Evolutionary conservation across 1,140 invertebrate species (phyloP).

Genomic region (Metaphire vulgaris): DNA sequence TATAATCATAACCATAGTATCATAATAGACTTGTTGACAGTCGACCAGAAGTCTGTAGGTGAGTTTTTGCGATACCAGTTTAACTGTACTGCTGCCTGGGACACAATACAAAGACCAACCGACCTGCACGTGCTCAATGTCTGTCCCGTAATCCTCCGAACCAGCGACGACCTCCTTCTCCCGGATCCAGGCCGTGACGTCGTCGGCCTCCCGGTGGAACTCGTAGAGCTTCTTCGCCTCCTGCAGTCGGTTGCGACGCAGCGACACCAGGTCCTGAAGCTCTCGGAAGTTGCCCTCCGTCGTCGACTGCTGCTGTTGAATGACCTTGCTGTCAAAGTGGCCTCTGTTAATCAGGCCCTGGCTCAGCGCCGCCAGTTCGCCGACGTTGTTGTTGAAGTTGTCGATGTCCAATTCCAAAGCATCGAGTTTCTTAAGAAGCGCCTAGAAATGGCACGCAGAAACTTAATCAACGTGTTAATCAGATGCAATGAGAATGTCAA

Average conservation of each 20-base stretch:
- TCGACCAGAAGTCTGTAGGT: no score
- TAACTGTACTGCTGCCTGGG: no score
- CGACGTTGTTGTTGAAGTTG: constrained; percentile 86
- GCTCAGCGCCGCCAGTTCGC: constrained; percentile 79
- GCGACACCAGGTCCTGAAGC: constrained; percentile 51
- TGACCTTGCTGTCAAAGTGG: constrained; percentile 83
- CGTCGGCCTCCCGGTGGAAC: constrained; percentile 96
- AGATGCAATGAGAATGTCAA: not conserved
- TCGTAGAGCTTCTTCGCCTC: constrained; percentile 96
- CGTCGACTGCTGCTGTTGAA: constrained; percentile 77
- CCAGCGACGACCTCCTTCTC: constrained; percentile 95
- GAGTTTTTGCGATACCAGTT: no score
- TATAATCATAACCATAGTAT: no score
- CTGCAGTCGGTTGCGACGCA: constrained; percentile 82
- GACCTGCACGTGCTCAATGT: constrained; percentile 85
- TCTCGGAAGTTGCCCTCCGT: constrained; percentile 60
- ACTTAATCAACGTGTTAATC: not conserved
- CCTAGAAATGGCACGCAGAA: constrained; percentile 60
- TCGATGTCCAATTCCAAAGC: constrained; percentile 93
- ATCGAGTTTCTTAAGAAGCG: constrained; percentile 94
- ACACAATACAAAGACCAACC: not conserved
- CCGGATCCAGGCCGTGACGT: constrained; percentile 95
- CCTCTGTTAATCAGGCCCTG: constrained; percentile 75
- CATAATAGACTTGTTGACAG: no score
- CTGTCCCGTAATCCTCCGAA: constrained; percentile 91